Base-by-base conservation (phyloP, 2,888 invertebrate species). In the Tenthredo livida region DNA sequence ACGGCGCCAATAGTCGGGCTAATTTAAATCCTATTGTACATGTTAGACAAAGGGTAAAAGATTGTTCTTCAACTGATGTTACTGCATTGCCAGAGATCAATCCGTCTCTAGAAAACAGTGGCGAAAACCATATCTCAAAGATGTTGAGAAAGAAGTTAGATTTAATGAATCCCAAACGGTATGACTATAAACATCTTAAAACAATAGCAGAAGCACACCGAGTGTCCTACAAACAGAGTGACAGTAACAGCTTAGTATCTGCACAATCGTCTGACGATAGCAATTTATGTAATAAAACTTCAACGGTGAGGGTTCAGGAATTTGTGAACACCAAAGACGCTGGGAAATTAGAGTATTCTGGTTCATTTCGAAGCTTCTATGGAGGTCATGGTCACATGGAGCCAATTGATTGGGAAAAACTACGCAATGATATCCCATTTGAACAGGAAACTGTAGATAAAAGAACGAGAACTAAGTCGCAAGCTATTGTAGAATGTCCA, bases 301-400 rank as follows among this genome's bases (percentile, higher is more conserved):
- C 50, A 33, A 10, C 33, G 43, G n/a, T 0, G 0, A 29, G n/a
- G 33, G 9, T 33, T 54, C 15, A n/a, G 21, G 61, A n/a, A 61
- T 25, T 12, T 21, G 12, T 12, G 10, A 33, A 77, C 10, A 12
- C 9, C 29, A 17, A 50, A 50, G 47, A 50, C 2, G 1, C 10
- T 54, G 50, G 10, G 43, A n/a, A 33, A 77, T 50, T 77, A 50
- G 85, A 84, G 54, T 67, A 33, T 58, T 85, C 85, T 84, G 85
- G 86, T 10, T 43, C 43, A 70, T 85, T 88, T 70, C 77, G 83
- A 43, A 86, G 86, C 40, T 5, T 40, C 17, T 82, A 54, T 50
- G 87, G 87, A 33, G 87, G 86, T 82, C 85, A 83, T 58, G 87
- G 86, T 21, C n/a, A 65, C 17, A 85, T 84, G 77, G 50, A 82